These are phyloP conservation scores for Brachyhypopomus occidentalis DNA, from an alignment of 2,113 vertebrate genomes.

Conservation along the genomic window DNA sequence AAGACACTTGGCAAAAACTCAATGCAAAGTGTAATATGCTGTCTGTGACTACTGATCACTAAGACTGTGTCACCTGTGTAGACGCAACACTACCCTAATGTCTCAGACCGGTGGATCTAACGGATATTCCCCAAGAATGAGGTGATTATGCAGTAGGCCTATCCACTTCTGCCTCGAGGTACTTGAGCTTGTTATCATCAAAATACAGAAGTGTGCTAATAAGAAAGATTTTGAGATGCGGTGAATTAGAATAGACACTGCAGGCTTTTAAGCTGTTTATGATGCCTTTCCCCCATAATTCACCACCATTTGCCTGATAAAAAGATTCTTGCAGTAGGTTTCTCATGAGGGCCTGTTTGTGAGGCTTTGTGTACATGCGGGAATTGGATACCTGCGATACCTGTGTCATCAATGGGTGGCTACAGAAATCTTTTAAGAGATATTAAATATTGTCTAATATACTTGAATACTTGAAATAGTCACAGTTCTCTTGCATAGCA, in stretches of 20 bases:
- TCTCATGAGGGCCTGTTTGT: neutral
- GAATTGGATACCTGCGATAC: too few species aligned
- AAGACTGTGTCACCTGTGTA: neutral
- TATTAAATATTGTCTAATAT: too few species aligned
- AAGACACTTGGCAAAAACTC: neutral
- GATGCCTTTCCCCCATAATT: neutral
- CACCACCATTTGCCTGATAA: neutral
- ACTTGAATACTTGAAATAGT: too few species aligned
- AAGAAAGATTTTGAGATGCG: neutral
- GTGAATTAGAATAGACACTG: neutral
- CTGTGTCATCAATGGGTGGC: too few species aligned
- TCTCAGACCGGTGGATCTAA: too few species aligned
- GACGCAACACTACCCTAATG: neutral
- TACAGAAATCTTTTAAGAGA: too few species aligned
- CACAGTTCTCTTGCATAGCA: too few species aligned
- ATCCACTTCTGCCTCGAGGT: neutral
- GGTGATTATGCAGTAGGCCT: neutral
- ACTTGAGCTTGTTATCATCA: neutral
- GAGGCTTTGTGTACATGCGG: neutral
- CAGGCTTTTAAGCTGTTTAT: neutral
- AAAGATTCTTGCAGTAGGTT: neutral
- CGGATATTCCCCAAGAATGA: neutral
- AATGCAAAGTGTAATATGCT: neutral
- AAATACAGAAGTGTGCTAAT: neutral
- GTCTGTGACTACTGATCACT: slow-evolving; percentile 3